Evolutionary conservation across 2,797 vertebrate species (phyloP).

Genomic region (Etheostoma nigrum): DNA sequence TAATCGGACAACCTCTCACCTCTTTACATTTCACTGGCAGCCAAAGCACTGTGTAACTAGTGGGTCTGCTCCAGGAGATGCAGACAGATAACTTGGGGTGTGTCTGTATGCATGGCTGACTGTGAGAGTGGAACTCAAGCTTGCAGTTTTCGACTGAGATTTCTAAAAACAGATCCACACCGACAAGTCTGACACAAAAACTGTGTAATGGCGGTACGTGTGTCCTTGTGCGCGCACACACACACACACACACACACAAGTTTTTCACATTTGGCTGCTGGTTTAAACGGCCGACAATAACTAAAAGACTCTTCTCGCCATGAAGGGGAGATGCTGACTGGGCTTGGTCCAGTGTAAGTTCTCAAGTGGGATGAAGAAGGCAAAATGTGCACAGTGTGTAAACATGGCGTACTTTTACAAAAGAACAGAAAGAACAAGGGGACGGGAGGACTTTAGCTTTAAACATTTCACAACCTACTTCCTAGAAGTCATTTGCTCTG

Average conservation of each 20-base stretch:
- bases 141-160: not conserved
- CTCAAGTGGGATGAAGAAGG: conserved; percentile 30
- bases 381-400: conserved; percentile 30
- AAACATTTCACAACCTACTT: not conserved
- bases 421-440: conserved; percentile 1
- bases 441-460: not conserved
- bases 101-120: not conserved
- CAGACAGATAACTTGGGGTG: not conserved
- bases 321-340: not conserved
- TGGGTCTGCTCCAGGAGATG: not conserved
- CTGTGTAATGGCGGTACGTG: not conserved
- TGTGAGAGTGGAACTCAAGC: not conserved
- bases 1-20: not conserved
- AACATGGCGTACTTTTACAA: conserved; percentile 6
- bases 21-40: not conserved
- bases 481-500: not conserved
- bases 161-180: not conserved
- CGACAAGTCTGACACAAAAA: not conserved
- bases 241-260: not conserved
- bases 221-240: not conserved
- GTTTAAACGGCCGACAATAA: not conserved
- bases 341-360: not conserved
- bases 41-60: not conserved
- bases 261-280: not conserved
- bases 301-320: not conserved